These are phyloP conservation scores for Coreoperca whiteheadi DNA, from an alignment of 2,113 vertebrate species.

Conservation along the genomic window DNA sequence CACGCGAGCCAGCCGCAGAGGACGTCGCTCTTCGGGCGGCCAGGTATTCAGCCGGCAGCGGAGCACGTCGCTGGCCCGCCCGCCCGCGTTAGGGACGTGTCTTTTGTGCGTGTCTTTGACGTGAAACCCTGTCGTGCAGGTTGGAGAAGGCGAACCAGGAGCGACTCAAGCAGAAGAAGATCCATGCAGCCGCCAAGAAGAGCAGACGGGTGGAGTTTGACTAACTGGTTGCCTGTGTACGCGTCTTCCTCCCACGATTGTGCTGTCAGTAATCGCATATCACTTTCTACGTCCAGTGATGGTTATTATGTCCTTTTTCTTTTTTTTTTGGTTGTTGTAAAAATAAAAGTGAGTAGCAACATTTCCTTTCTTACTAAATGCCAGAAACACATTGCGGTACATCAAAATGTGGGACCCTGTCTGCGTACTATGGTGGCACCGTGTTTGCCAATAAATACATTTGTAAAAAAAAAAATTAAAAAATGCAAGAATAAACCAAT, in stretches of 20 bases:
- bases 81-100: not conserved
- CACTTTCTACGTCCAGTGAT: not conserved
- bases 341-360: not conserved
- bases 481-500: no score
- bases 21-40: constrained; percentile 77
- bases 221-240: constrained; percentile 40
- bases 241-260: not conserved
- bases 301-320: not conserved
- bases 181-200: constrained; percentile 74
- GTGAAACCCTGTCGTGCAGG: constrained; percentile 65
- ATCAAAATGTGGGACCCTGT: no score
- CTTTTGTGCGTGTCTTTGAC: not conserved
- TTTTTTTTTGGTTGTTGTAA: not conserved
- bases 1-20: constrained; percentile 83
- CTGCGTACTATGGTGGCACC: no score
- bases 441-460: no score
- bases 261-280: not conserved
- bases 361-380: not conserved
- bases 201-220: constrained; percentile 81
- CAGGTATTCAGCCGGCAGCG: constrained; percentile 82
- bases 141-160: constrained; percentile 77
- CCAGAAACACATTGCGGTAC: no score
- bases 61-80: fast-evolving
- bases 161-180: constrained; percentile 81
- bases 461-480: no score